Evolutionary conservation across 2,113 vertebrate species (phyloP), one percentile per base, ranked within the genome.

Genomic region (Sakesphorus luctuosus): DNA sequence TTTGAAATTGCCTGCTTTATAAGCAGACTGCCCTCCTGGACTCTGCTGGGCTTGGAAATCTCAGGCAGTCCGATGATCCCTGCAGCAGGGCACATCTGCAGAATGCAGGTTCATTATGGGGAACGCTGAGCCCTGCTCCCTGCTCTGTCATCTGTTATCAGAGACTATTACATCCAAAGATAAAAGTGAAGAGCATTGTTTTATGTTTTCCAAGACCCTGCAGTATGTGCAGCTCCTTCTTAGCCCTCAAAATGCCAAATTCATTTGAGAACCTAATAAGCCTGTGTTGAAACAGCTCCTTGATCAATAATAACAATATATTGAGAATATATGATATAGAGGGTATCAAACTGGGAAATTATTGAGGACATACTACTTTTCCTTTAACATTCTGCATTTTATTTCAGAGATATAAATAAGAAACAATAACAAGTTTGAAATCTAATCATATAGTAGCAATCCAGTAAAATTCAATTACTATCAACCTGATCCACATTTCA

Each of bases 141-240:
- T 92, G 72, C 68, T 94, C 90, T 96, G 91, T 93, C 94, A 91
- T 94, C 80, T 76, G 47, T 78, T 88, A 78, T 95, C 93, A 96
- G 63, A 96, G 67, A 28, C 43, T 89, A 84, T 96, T 97, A 95
- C 87, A 97, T 92, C 88, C 82, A 74, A 68, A 94, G 89, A 95
- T 96, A 90, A 97, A 97, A 97, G 87, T 73, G 61, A 76, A 86
- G 72, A 81, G 35, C n/a, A 78, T 53, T 90, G 77, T 53, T 97
- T 97, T 78, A 96, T 97, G 84, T 96, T 96, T 92, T 82, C 58
- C 35, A 66, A 69, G 53, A 33, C 68, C 47, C 46, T 71, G 71
- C 81, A 84, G 69, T 68, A 55, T 43, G n/a, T 65, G 52, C 2
- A 0, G 66, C n/a, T 93, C 71, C 59, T 93, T 88, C 90, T 97